A percentile compares a stretch with the other conserved stretches of the same genome.
Evolutionary conservation across 1,140 invertebrate genomes (phyloP).

Genomic region (Cherax destructor): DNA sequence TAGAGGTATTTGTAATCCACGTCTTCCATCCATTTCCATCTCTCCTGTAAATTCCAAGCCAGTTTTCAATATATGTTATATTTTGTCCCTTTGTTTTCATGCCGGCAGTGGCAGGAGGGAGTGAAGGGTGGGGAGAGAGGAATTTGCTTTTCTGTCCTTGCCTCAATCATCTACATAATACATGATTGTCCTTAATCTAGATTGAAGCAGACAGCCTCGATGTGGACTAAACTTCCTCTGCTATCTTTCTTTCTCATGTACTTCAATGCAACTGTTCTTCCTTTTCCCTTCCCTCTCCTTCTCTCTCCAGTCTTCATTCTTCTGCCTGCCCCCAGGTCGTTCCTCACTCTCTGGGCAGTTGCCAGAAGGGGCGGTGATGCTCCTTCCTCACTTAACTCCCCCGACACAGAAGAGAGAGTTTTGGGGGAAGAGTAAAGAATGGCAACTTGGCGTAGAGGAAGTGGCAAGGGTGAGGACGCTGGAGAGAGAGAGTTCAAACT

Average conservation of each 20-base stretch:
- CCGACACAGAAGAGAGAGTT: neutral
- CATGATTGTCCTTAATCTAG: too few species aligned
- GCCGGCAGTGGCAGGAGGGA: too few species aligned
- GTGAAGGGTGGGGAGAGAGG: too few species aligned
- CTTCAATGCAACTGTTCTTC: neutral
- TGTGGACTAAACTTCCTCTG: neutral
- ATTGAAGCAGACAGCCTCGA: too few species aligned
- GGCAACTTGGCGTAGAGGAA: neutral
- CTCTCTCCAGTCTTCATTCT: neutral
- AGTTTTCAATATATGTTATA: too few species aligned
- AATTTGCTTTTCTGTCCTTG: too few species aligned
- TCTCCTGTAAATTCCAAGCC: too few species aligned
- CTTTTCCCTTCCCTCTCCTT: neutral
- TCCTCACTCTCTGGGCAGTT: neutral
- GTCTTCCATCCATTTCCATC: too few species aligned
- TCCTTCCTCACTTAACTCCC: slow-evolving; percentile 1
- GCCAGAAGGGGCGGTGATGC: slow-evolving; percentile 9
- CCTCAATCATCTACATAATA: too few species aligned
- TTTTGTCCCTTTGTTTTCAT: too few species aligned
- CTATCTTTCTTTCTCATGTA: neutral
- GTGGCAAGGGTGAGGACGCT: neutral
- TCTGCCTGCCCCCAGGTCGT: neutral
- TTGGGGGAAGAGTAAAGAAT: neutral
- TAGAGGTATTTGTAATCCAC: too few species aligned
- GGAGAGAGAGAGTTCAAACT: neutral